Conservation (phyloP, 2,888 invertebrate species). For the Sympetrum striolatum region DNA sequence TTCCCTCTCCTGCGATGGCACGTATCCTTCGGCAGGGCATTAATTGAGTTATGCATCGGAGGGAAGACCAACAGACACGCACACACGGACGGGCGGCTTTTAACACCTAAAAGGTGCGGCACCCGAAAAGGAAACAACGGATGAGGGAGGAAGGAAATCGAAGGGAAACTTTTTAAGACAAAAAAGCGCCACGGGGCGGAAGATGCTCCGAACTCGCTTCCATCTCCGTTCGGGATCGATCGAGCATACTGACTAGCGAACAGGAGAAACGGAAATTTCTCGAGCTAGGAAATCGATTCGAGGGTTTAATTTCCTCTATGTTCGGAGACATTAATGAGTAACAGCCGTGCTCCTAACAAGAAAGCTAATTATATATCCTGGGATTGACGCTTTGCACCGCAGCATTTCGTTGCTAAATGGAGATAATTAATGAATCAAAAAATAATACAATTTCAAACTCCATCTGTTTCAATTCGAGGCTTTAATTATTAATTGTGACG, state of each 20-base stretch:
- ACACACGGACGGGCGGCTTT: background rate
- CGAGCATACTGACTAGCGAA: background rate
- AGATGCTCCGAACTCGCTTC: background rate
- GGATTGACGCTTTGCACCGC: no score
- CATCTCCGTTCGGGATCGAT: background rate
- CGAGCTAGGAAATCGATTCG: background rate
- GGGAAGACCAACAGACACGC: slow-evolving; percentile 16
- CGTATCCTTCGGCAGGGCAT: background rate
- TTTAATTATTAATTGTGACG: no score
- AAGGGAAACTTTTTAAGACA: background rate
- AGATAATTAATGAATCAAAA: no score
- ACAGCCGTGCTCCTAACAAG: no score
- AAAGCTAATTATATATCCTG: no score
- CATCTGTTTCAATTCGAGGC: no score
- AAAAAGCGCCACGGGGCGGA: background rate
- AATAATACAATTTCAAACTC: no score
- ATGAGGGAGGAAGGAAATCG: background rate
- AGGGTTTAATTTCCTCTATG: background rate
- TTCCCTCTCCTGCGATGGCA: background rate
- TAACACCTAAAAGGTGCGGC: background rate
- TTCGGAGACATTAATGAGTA: no score
- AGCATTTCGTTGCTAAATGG: no score
- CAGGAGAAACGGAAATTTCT: background rate
- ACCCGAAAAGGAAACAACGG: background rate
- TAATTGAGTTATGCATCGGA: slow-evolving; percentile 31